Evolutionary conservation across 2,888 invertebrate genomes (phyloP), one percentile per base, ranked within the genome.

Genomic region (Lobophora halterata): DNA sequence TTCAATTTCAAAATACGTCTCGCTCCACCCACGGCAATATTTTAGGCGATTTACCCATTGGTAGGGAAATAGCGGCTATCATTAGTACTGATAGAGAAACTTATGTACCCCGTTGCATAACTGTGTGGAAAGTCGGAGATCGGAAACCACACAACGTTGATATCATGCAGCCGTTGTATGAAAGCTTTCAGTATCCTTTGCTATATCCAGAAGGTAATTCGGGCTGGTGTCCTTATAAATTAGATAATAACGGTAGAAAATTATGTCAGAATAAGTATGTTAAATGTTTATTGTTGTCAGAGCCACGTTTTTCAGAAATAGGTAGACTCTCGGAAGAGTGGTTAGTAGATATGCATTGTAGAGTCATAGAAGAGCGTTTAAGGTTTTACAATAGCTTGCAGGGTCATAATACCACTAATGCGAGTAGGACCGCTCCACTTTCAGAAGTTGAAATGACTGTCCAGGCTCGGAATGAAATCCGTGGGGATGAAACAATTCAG

Each of bases 51-150:
- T 11, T 12, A 13, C 24, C 13, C 12, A 6, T 24, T 11, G 21
- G 20, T 5, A 17, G 18, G 18, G 23, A 35, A 21, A 5, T 35
- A 6, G 8, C 23, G 4, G 23, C 27, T 7, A 12, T 28, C 9
- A 23, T 35, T 23, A 9, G n/a, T 17, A 32, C 32, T 1, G 32
- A 32, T 2, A 8, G 19, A 5, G 24, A 24, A 1, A 2, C n/a
- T 9, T 32, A 18, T 5, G 5, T 6, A 9, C 28, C 26, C 12
- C 39, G 37, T n/a, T 25, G 28, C 19, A 44, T 48, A 8, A 40
- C 33, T 8, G 21, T 48, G 10, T 42, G 45, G 49, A 49, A 48
- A 28, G 12, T 42, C 6, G 32, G 32, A n/a, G 8, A 11, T 3
- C 5, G 24, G 3, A 26, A 20, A 10, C 3, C 21, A 3, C 31